phyloP scores from a whole-genome alignment of 2,113 vertebrate genomes.

The Oncorhynchus clarkii region DNA sequence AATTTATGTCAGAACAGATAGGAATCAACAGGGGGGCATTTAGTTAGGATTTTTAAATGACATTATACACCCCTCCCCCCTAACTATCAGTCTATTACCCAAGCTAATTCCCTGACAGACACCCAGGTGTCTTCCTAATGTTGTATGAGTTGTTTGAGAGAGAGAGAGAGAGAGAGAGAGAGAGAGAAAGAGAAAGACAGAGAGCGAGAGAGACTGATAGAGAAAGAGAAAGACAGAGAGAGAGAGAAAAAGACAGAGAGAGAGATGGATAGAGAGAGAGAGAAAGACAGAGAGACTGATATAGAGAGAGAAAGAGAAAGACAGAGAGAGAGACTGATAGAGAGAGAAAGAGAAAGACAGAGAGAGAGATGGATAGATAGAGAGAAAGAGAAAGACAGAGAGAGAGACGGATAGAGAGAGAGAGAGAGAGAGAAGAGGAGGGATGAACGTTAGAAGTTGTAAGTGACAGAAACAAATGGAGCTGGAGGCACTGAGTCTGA shows the following conservation, averaged over 20 bases:
- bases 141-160: neutral
- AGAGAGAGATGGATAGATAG: too few relatives aligned
- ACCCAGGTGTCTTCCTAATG: neutral
- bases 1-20: too few relatives aligned
- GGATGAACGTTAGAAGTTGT: neutral
- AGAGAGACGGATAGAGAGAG: constrained; percentile 12
- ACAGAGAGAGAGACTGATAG: neutral
- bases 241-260: neutral
- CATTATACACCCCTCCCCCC: too few relatives aligned
- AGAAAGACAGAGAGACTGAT: neutral
- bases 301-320: too few relatives aligned
- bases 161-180: too few relatives aligned
- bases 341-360: neutral
- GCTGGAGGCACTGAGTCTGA: constrained; percentile 53
- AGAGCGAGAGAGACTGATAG: neutral
- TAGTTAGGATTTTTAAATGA: too few relatives aligned
- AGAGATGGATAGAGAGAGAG: too few relatives aligned
- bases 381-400: neutral
- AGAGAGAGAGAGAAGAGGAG: constrained; percentile 13
- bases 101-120: neutral
- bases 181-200: neutral
- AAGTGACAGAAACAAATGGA: constrained; percentile 42
- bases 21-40: too few relatives aligned
- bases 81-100: too few relatives aligned
- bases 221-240: constrained; percentile 1